These are phyloP conservation scores for Drosophila neonasuta DNA, from an alignment of 2,888 invertebrate species.

Conservation along the genomic window DNA sequence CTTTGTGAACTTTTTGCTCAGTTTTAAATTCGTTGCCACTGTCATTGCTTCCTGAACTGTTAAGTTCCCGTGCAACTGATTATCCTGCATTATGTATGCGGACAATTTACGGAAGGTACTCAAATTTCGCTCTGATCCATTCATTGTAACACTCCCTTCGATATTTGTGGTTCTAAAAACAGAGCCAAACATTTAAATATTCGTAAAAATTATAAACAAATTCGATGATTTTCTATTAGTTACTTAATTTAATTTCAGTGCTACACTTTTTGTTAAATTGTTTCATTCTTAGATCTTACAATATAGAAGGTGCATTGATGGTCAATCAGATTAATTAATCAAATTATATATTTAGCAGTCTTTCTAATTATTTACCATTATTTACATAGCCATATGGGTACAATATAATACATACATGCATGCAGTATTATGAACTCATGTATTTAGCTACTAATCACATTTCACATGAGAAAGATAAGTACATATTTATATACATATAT, in stretches of 20 bases:
- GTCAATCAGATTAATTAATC: background rate
- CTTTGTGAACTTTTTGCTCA: conserved; percentile 87
- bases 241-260: no score
- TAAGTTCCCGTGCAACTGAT: conserved; percentile 94
- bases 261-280: background rate
- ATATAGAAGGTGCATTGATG: conserved; percentile 5
- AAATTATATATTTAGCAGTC: background rate
- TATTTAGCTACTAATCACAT: background rate
- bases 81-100: conserved; percentile 98
- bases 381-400: no score
- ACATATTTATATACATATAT: background rate
- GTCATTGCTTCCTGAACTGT: conserved; percentile 97
- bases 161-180: conserved; percentile 88
- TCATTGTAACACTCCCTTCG: conserved; percentile 92
- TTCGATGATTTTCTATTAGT: no score
- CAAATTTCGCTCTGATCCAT: conserved; percentile 91
- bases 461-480: background rate
- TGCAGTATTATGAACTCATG: background rate
- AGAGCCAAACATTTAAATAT: background rate
- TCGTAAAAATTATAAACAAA: background rate
- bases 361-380: background rate
- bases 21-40: conserved; percentile 94
- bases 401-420: background rate
- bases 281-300: background rate
- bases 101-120: conserved; percentile 95